Base-by-base conservation (phyloP, 2,888 invertebrate genomes). In the Mesoligia furuncula region DNA sequence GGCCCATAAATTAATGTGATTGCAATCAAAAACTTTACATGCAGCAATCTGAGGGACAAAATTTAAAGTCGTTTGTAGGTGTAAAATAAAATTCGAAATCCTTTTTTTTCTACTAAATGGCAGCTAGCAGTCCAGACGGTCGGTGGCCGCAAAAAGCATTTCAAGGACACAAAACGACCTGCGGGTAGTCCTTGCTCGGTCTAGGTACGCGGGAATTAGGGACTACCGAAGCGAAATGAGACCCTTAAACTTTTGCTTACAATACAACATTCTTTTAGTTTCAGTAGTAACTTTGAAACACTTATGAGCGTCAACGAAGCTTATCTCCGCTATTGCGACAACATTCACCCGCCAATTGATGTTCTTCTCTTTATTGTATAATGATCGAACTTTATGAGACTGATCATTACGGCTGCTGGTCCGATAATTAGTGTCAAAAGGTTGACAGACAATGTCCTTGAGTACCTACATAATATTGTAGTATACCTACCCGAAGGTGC, bases 121-220 rank as follows among this genome's bases (percentile, higher is more conserved):
- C 65, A 71, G 48, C 72, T 36, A 74, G 79, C 75, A 75, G 62
- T 75, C 86, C 83, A 90, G 90, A 89, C 89, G 87, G 89, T 89
- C 89, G 85, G 59, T 85, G 90, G 42, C 90, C 90, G 85, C 77
- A 73, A 85, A 84, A 90, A 86, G 64, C 75, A 81, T 81, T 90
- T 87, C 79, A 88, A 91, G 90, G 90, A 66, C 86, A 82, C 39
- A 66, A 48, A 57, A 57, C 76, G 85, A 79, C 80, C 80, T 80
- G 73, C 75, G 71, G 75, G 45, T 83, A 79, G 70, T 39, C 66
- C 62, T 75, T 57, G 36, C 72, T 67, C 42, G 24, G 67, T 45
- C 24, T n/a, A 73, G 70, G 59, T 67, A 73, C 77, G 61, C 65
- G 78, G 81, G 87, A 74, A 81, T 86, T 62, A 72, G 54, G 48